Evolutionary conservation across 92 coral and sea anemone genomes (phyloP).

Genomic region (Bergia puertoricense): DNA sequence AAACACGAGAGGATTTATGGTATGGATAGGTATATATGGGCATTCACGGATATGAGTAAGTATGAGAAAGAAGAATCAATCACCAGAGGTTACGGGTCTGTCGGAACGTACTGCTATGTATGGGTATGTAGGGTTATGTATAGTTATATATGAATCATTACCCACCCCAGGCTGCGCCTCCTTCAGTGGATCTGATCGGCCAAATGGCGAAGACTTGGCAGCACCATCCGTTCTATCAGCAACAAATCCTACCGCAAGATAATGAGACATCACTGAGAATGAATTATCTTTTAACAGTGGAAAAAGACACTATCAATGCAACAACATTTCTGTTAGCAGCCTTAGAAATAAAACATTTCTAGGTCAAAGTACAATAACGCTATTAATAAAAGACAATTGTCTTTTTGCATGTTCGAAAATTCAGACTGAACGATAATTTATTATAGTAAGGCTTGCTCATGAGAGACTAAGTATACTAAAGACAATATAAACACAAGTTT

Average conservation of each 20-base stretch:
- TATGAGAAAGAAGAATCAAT: too few relatives aligned
- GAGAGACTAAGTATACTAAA: not conserved
- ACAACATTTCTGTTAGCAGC: not conserved
- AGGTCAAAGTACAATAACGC: too few relatives aligned
- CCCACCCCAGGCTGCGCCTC: slow-evolving; percentile 76
- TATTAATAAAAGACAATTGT: too few relatives aligned
- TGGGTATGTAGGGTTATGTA: too few relatives aligned
- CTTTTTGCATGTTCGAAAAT: not conserved
- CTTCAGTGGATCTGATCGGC: slow-evolving; percentile 84
- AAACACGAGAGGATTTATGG: too few relatives aligned
- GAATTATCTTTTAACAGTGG: not conserved
- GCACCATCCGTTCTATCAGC: not conserved
- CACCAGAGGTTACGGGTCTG: not conserved
- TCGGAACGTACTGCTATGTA: not conserved
- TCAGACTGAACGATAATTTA: not conserved
- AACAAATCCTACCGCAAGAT: not conserved
- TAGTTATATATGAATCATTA: too few relatives aligned
- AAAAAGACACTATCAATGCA: not conserved
- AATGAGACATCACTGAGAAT: not conserved
- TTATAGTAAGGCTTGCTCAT: not conserved
- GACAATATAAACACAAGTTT: too few relatives aligned
- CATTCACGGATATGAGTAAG: too few relatives aligned
- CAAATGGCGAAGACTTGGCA: slow-evolving; percentile 60
- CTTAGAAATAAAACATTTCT: too few relatives aligned
- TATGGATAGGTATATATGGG: too few relatives aligned